Percentiles rank a stretch among this genome's conserved stretches.
Evolutionary conservation across 2,888 invertebrate genomes (phyloP).

Genomic region (Oxystoma pomonae): DNA sequence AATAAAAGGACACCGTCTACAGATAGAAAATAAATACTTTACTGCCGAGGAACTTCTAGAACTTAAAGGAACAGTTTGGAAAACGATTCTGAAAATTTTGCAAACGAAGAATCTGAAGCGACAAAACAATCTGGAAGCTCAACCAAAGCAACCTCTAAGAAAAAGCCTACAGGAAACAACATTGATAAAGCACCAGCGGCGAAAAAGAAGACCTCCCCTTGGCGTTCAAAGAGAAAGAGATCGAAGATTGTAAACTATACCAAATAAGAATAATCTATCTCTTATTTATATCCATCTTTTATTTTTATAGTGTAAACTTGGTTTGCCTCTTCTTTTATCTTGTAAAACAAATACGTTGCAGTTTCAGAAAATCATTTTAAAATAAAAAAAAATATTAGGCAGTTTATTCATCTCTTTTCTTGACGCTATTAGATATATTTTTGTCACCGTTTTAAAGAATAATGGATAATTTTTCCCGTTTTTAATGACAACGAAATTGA

Average conservation of each 20-base stretch:
- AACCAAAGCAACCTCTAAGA: not conserved
- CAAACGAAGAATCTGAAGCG: not conserved
- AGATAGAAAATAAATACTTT: not conserved
- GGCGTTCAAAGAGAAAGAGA: not conserved
- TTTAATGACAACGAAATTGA: not conserved
- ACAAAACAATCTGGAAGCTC: not conserved
- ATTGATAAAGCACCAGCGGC: not conserved
- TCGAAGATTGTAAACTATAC: not conserved
- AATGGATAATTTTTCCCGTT: not conserved
- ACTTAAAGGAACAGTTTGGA: not conserved
- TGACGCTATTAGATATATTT: no score
- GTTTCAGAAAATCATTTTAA: no score
- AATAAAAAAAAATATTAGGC: no score
- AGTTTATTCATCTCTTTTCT: no score
- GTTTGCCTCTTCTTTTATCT: no score
- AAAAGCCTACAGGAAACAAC: not conserved
- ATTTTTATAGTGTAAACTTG: no score
- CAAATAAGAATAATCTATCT: no score
- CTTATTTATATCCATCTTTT: no score
- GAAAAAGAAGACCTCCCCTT: not conserved
- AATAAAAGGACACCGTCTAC: not conserved
- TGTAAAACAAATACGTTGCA: no score
- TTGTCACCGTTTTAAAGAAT: no score
- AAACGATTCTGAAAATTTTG: not conserved
- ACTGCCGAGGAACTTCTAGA: not conserved